phyloP scores from a whole-genome alignment of 2,113 vertebrate species.

The Erinaceus europaeus region DNA sequence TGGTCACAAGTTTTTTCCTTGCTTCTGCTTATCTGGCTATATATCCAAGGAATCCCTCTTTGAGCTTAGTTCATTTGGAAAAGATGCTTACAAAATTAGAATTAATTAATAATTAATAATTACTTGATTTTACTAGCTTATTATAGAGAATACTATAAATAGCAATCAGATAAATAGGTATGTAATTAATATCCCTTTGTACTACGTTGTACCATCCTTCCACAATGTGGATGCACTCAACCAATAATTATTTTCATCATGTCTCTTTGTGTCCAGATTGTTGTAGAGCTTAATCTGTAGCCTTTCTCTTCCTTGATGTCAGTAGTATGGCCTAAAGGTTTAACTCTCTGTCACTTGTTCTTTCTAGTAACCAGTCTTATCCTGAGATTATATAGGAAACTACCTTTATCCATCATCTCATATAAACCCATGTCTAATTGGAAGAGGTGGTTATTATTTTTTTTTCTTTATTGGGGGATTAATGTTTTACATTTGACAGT shows the following conservation, averaged over 20 bases:
- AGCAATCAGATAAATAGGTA: not conserved
- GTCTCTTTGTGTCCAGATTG: not conserved
- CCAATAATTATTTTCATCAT: not conserved
- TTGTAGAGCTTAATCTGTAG: not conserved
- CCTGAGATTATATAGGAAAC: not conserved
- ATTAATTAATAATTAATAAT: not conserved
- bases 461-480: no score
- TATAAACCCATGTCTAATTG: not conserved
- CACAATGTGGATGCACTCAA: not conserved
- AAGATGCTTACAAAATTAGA: not conserved
- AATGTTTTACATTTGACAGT: no score
- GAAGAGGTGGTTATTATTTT: not conserved
- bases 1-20: no score
- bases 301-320: not conserved
- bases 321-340: not conserved
- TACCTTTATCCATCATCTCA: not conserved
- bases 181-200: not conserved
- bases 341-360: not conserved
- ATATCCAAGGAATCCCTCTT: no score
- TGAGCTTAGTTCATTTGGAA: not conserved
- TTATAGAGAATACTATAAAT: not conserved
- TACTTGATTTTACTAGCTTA: not conserved
- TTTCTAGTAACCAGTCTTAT: not conserved
- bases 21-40: no score
- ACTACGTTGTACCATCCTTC: not conserved